Evolutionary conservation across 2,888 invertebrate genomes (phyloP), one percentile per base, ranked within the genome.

Genomic region (Sympetrum striolatum): DNA sequence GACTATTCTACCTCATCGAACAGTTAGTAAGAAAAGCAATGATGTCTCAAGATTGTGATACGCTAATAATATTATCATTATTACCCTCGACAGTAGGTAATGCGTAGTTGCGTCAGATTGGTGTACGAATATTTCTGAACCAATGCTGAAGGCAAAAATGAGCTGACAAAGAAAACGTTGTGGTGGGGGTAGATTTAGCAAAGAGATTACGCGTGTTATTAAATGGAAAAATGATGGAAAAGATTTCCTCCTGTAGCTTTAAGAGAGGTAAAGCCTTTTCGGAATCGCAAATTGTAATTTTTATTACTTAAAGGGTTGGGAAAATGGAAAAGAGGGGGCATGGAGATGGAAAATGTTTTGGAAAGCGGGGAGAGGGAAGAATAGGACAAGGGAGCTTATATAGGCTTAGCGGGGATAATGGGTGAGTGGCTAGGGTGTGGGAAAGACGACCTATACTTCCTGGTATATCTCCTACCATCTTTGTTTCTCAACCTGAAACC

Each of bases 341-440:
- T 25, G n/a, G 58, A 31, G 12, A 25, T 48, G 35, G 90, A 31
- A 35, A 60, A 60, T 44, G 64, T n/a, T 22, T 64, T 25, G 64
- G 64, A 35, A 31, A 58, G 58, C 5, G 31, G 64, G 18, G 53
- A 31, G 80, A 35, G 35, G 18, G 37, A 90, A 90, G 90, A 90
- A 79, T 80, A 80, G 81, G 80, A 81, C 35, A 58, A 80, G 79
- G 81, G 80, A 81, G 90, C 90, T 90, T 90, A 90, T 53, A 90
- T 80, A 90, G 80, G 90, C 90, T 90, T 90, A 90, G 31, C 53
- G n/a, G 31, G 90, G 90, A 90, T 90, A 90, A 90, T 90, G 90
- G 90, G 80, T 35, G 80, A 90, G 80, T 90, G 90, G 58, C 37
- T 80, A 90, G 6, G 81, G 81, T 90, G 35, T 48, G 37, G 86